Conservation (phyloP, 2,888 invertebrate genomes). For the Strigamia crassipes region DNA sequence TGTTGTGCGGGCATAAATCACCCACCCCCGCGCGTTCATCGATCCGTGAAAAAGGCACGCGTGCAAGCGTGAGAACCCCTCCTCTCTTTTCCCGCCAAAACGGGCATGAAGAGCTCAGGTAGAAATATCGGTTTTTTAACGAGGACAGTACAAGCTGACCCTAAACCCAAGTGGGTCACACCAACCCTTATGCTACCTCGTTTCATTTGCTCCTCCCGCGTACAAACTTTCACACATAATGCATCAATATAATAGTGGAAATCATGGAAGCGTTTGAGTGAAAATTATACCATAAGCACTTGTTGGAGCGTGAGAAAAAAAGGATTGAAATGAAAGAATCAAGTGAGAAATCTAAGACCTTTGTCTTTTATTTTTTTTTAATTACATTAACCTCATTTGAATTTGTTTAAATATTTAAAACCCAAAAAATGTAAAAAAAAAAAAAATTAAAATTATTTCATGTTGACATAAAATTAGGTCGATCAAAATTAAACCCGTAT, state of each 20-base stretch:
- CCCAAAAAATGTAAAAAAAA: too few relatives aligned
- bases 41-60: neutral
- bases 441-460: too few relatives aligned
- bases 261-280: neutral
- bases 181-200: neutral
- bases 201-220: neutral
- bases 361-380: neutral
- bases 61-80: neutral
- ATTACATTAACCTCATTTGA: neutral
- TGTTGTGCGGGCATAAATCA: neutral
- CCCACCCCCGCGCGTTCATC: neutral
- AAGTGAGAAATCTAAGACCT: neutral
- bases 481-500: too few relatives aligned
- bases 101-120: neutral
- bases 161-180: neutral
- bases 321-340: neutral
- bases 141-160: neutral
- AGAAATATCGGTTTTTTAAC: neutral
- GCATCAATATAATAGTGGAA: neutral
- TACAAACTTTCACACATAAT: neutral
- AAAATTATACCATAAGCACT: neutral
- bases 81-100: neutral
- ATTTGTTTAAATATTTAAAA: neutral
- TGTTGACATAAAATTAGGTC: too few relatives aligned
- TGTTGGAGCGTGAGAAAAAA: neutral